These are phyloP conservation scores for Magallana angulata DNA, from an alignment of 1,140 invertebrate species.

Conservation along the genomic window DNA sequence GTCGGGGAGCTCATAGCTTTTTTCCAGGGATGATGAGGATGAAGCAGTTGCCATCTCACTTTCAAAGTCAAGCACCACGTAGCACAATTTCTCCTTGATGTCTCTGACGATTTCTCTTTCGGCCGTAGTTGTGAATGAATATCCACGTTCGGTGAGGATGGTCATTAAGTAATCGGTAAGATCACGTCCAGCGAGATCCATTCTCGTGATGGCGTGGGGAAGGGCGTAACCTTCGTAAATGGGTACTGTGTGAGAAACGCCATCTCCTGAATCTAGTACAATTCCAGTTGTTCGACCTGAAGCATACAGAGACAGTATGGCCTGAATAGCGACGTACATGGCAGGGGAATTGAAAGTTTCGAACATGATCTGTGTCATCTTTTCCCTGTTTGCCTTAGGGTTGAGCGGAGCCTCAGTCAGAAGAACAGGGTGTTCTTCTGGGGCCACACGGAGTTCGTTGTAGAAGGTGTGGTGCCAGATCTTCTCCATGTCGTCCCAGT, in stretches of 20 bases:
- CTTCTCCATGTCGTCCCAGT: conserved; percentile 90
- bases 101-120: conserved; percentile 95
- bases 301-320: conserved; percentile 93
- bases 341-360: conserved; percentile 90
- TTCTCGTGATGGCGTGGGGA: conserved; percentile 89
- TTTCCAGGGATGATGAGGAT: conserved; percentile 76
- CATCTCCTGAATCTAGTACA: conserved; percentile 94
- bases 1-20: conserved; percentile 80
- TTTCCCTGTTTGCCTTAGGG: conserved; percentile 82
- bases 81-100: conserved; percentile 85
- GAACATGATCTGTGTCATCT: conserved; percentile 87
- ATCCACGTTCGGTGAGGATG: conserved; percentile 95
- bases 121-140: conserved; percentile 96
- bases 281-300: conserved; percentile 96
- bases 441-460: conserved; percentile 94
- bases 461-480: conserved; percentile 87
- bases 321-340: conserved; percentile 95
- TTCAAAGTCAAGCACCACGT: conserved; percentile 81
- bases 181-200: conserved; percentile 95
- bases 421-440: conserved; percentile 95
- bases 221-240: conserved; percentile 89
- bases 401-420: conserved; percentile 76
- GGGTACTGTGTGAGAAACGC: conserved; percentile 95
- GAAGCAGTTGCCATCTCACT: conserved; percentile 95
- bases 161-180: conserved; percentile 98